Evolutionary conservation across 2,888 invertebrate genomes (phyloP).

Genomic region (Xylocampa areola): DNA sequence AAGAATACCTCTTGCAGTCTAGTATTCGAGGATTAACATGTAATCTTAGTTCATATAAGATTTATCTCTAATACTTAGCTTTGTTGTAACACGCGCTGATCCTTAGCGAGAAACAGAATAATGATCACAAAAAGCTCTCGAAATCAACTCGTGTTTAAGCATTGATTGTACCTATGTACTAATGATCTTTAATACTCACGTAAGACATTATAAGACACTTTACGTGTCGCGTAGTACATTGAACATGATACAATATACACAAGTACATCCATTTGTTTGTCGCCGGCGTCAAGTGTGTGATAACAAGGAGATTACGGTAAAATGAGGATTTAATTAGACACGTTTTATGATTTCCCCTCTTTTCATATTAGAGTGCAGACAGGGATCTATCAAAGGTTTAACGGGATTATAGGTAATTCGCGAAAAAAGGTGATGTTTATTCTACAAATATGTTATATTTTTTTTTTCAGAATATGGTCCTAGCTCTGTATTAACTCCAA

Average conservation of each 20-base stretch:
- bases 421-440: constrained; percentile 14
- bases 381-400: constrained; percentile 27
- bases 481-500: too few species aligned
- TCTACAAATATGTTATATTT: constrained; percentile 1
- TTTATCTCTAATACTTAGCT: background rate
- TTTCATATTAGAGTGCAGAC: constrained; percentile 15
- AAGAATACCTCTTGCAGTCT: too few species aligned
- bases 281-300: constrained; percentile 26
- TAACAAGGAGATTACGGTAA: constrained; percentile 38
- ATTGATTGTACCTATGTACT: constrained; percentile 24
- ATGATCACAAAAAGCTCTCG: constrained; percentile 13
- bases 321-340: constrained; percentile 48
- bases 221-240: constrained; percentile 21
- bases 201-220: constrained; percentile 38
- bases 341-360: constrained; percentile 16
- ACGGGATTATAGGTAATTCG: constrained; percentile 30
- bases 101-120: constrained; percentile 9
- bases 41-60: background rate
- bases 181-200: constrained; percentile 19
- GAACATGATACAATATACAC: constrained; percentile 16
- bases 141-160: constrained; percentile 13
- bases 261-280: constrained; percentile 19
- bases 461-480: too few species aligned
- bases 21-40: too few species aligned
- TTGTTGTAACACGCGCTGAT: background rate